Percentiles rank a stretch among this genome's conserved stretches.
Evolutionary conservation across 2,888 invertebrate species (phyloP).

Genomic region (Euspilapteryx auroguttella): DNA sequence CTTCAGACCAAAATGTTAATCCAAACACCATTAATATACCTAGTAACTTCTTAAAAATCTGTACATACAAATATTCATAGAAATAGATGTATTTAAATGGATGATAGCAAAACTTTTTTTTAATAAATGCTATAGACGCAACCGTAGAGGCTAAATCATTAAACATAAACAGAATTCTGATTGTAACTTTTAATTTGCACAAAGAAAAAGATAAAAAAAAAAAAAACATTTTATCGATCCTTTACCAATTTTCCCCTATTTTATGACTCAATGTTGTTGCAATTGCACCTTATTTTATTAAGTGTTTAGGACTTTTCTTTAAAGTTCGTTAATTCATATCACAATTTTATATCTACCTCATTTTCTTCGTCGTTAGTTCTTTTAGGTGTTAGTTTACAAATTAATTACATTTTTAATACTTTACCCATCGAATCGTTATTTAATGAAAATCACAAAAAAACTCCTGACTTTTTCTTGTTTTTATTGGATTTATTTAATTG

Average conservation of each 20-base stretch:
- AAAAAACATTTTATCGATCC: too few relatives aligned
- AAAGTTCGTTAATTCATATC: conserved; percentile 47
- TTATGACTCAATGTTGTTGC: too few relatives aligned
- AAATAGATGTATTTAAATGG: conserved; percentile 31
- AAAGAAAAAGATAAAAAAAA: too few relatives aligned
- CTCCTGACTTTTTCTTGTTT: too few relatives aligned
- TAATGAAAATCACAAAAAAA: too few relatives aligned
- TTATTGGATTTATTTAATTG: too few relatives aligned
- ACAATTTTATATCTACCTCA: conserved; percentile 57
- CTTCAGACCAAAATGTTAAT: conserved; percentile 43
- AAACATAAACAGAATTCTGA: too few relatives aligned
- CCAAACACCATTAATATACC: conserved; percentile 41
- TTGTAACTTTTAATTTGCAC: too few relatives aligned
- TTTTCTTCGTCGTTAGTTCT: conserved; percentile 49
- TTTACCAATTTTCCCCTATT: too few relatives aligned
- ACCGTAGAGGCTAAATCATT: too few relatives aligned
- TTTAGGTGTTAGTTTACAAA: conserved; percentile 35
- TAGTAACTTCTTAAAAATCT: too few relatives aligned
- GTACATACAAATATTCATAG: conserved; percentile 29
- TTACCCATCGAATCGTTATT: conserved; percentile 24
- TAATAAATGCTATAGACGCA: too few relatives aligned
- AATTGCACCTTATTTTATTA: conserved; percentile 5
- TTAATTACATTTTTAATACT: conserved; percentile 15
- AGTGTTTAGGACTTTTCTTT: conserved; percentile 14
- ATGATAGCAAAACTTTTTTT: conserved; percentile 27